phyloP scores from a whole-genome alignment of 2,113 vertebrate species.

The Hippocampus zosterae region DNA sequence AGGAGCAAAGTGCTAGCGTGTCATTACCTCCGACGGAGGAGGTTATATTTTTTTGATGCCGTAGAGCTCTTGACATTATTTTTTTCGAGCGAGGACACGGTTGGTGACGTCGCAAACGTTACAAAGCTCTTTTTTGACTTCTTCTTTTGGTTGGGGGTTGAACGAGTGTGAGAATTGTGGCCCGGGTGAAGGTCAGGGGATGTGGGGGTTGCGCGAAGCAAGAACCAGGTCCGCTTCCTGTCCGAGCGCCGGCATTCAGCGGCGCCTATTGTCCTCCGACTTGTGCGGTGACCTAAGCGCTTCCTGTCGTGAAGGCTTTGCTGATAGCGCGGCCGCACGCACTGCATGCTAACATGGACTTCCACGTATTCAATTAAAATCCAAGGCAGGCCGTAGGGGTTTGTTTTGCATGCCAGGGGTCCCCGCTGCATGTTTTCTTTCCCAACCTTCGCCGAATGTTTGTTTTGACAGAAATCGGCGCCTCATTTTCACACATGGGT shows the following conservation, averaged over 20 bases:
- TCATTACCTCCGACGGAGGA: constrained; percentile 3
- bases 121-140: no score
- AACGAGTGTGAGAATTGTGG: background rate
- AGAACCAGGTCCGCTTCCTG: constrained; percentile 52
- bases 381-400: constrained; percentile 37
- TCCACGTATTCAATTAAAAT: constrained; percentile 64
- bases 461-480: no score
- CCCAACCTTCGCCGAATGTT: no score
- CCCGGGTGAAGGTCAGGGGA: background rate
- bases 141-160: no score
- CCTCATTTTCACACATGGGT: no score
- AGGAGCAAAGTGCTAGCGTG: background rate
- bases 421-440: background rate
- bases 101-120: no score
- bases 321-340: constrained; percentile 49
- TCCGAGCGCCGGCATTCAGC: constrained; percentile 49
- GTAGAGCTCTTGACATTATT: background rate
- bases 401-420: constrained; percentile 7
- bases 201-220: constrained; percentile 15
- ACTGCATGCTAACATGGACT: constrained; percentile 53
- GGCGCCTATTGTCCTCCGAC: constrained; percentile 54
- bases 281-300: constrained; percentile 44
- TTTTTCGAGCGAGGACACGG: background rate
- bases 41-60: background rate
- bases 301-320: constrained; percentile 66